Conservation (phyloP, 2,888 invertebrate genomes). For the Neoaliturus tenellus region DNA sequence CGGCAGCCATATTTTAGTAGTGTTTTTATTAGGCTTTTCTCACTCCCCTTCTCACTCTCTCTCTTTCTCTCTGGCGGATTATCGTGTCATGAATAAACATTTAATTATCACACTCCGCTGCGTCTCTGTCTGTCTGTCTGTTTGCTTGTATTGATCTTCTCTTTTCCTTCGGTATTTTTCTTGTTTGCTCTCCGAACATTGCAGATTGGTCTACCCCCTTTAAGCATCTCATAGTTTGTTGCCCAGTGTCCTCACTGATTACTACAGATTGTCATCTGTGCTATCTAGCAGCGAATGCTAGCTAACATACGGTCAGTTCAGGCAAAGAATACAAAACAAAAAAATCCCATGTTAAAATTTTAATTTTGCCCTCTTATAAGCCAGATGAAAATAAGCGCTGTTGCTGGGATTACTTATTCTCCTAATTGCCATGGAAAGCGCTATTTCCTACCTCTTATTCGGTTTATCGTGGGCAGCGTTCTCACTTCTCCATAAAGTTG, state of each 20-base stretch:
- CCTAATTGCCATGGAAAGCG: too few species aligned
- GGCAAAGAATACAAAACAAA: too few species aligned
- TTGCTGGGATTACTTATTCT: too few species aligned
- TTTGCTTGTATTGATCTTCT: constrained; percentile 38
- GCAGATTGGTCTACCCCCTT: constrained; percentile 6
- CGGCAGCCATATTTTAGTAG: constrained; percentile 51
- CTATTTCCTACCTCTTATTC: too few species aligned
- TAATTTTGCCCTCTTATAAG: too few species aligned
- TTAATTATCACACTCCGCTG: constrained; percentile 51
- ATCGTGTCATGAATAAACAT: constrained; percentile 54
- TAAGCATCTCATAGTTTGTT: background rate
- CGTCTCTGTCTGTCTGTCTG: constrained; percentile 31
- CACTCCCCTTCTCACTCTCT: constrained; percentile 37
- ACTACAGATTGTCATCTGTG: too few species aligned
- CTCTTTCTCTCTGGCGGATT: constrained; percentile 19
- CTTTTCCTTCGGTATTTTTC: constrained; percentile 27
- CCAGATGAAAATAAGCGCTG: too few species aligned
- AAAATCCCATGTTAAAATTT: too few species aligned
- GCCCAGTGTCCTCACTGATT: background rate
- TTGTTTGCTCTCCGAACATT: background rate
- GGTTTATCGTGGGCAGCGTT: too few species aligned
- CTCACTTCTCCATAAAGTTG: too few species aligned
- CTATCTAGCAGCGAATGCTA: too few species aligned
- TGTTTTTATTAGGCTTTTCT: constrained; percentile 55
- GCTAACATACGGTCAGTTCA: too few species aligned